phyloP scores from a whole-genome alignment of 2,888 invertebrate genomes.

The Mesorhabditis sp. region DNA sequence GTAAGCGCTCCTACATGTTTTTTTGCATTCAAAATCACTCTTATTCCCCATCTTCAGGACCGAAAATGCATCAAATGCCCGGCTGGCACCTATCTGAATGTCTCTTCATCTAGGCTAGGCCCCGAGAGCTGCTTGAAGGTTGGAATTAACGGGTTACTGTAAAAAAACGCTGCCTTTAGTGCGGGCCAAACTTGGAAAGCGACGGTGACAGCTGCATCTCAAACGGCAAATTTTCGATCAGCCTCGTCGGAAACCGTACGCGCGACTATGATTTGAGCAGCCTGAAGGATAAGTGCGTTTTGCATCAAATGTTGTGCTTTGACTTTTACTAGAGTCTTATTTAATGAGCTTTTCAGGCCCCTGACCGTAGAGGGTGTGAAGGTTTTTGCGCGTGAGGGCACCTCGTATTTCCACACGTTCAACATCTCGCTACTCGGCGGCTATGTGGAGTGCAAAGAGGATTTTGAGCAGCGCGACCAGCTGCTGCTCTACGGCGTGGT shows the following conservation, averaged over 20 bases:
- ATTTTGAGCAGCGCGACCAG: conserved; percentile 23
- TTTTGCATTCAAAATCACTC: too few species aligned
- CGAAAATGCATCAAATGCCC: conserved; percentile 62
- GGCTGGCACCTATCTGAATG: conserved; percentile 52
- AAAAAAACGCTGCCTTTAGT: conserved; percentile 17
- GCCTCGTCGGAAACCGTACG: conserved; percentile 19
- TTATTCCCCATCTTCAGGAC: conserved; percentile 10
- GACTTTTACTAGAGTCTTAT: neutral
- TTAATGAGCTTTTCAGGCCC: conserved; percentile 49
- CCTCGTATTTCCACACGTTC: conserved; percentile 52
- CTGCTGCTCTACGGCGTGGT: conserved; percentile 12
- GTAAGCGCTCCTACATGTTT: too few species aligned
- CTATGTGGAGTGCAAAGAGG: conserved; percentile 36
- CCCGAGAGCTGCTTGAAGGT: conserved; percentile 22
- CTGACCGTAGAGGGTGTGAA: conserved; percentile 59
- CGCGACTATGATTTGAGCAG: conserved; percentile 43
- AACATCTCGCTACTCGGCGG: conserved; percentile 46
- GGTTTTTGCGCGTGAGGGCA: conserved; percentile 56
- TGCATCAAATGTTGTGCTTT: neutral
- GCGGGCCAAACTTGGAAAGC: conserved; percentile 41
- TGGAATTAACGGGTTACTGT: conserved; percentile 13
- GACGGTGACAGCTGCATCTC: conserved; percentile 56
- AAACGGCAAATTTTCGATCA: conserved; percentile 49
- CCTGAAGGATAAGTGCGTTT: conserved; percentile 22
- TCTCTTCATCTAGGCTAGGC: conserved; percentile 31